Evolutionary conservation across 53 echinoderm and acorn worm genomes (phyloP), one percentile per base, ranked within the genome.

Genomic region (Astropecten irregularis): DNA sequence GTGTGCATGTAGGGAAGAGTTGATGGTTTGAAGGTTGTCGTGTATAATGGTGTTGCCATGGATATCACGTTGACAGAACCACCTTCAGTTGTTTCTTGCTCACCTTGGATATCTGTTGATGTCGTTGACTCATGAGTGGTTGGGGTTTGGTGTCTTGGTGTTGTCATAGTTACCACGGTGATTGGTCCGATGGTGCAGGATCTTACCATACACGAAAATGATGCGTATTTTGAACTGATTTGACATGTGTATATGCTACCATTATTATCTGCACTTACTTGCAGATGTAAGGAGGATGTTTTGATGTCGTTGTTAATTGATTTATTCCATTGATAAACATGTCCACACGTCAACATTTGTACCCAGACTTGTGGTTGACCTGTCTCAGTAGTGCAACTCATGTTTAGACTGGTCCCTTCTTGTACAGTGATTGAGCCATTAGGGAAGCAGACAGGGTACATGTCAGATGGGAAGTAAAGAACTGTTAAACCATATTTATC

Each of bases 171-270:
- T 2, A 10, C 69, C 25, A 71, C 50, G 31, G 50, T 71, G n/a
- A 71, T 71, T 49, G 71, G 71, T 33, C 71, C 71, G 14, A 71
- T 71, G 19, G 50, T 50, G n/a, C 71, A 71, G 29, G 71, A 71
- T 33, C 50, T 35, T 1, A 33, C 23, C 52, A 71, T 71, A 50
- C 71, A 19, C 18, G 71, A 19, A 36, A 71, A 71, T 52, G 34
- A n/a, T 10, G n/a, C n/a, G n/a, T 15, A 1, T 1, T 7, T 0
- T 25, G 57, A 55, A 16, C 14, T 40, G 38, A 74, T 57, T 55
- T 40, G 54, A 56, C 74, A 74, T 74, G 54, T 38, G 35, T 33
- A 56, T 3, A 23, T 15, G 11, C 14, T 34, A 11, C 7, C 57
- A 16, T 35, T 38, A 40, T 56, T 7, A 37, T 3, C 74, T 27